Evolutionary conservation across 1,140 invertebrate genomes (phyloP).

Genomic region (Drosophila sucinea): DNA sequence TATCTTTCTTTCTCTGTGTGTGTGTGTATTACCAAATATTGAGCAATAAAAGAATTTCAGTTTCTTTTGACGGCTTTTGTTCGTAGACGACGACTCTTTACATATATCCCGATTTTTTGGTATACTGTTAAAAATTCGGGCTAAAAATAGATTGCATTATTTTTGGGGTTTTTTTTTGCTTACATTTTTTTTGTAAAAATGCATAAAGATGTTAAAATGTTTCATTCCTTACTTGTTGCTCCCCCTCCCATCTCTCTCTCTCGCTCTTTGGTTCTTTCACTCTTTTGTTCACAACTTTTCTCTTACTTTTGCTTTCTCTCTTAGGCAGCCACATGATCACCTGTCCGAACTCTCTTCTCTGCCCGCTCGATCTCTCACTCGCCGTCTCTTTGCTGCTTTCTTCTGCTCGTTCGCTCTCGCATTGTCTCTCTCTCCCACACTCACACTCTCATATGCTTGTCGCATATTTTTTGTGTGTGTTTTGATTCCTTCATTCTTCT

Average conservation of each 20-base stretch:
- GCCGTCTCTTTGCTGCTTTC: constrained; percentile 18
- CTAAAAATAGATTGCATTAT: constrained; percentile 69
- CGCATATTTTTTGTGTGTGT: constrained; percentile 74
- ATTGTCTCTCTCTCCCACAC: constrained; percentile 12
- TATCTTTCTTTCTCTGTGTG: constrained; percentile 11
- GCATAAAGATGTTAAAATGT: constrained; percentile 58
- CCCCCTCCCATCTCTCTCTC: constrained; percentile 19
- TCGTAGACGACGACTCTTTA: background rate
- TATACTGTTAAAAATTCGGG: constrained; percentile 49
- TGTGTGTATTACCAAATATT: constrained; percentile 77
- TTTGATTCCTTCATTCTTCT: constrained; percentile 82
- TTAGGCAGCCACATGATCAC: background rate
- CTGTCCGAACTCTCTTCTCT: background rate
- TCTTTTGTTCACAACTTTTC: constrained; percentile 2
- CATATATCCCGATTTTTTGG: background rate
- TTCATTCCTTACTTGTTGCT: constrained; percentile 11
- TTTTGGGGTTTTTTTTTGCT: constrained; percentile 27
- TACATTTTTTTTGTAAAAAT: constrained; percentile 54
- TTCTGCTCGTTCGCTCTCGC: constrained; percentile 19
- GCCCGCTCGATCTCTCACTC: constrained; percentile 24
- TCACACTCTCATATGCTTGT: constrained; percentile 27
- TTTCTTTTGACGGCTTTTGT: constrained; percentile 68
- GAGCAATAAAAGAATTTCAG: constrained; percentile 80
- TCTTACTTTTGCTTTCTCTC: constrained; percentile 3
- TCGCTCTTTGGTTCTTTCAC: constrained; percentile 38